phyloP scores from a whole-genome alignment of 2,797 vertebrate genomes.

The Gymnocypris eckloni region DNA sequence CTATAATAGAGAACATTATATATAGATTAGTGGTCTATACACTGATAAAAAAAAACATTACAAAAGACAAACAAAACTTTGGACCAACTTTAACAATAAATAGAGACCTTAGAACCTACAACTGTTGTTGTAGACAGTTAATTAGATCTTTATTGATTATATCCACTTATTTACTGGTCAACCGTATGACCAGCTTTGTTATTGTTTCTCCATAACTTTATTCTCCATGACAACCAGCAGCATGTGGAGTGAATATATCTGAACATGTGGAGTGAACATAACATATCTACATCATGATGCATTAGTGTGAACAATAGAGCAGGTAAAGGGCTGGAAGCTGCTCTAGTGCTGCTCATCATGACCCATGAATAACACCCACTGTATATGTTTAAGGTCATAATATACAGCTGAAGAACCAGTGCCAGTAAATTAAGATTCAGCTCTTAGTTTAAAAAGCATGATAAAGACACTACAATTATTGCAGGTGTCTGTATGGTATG shows the following conservation, averaged over 20 bases:
- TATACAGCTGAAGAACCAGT: background rate
- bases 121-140: background rate
- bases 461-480: background rate
- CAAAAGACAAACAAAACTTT: no score
- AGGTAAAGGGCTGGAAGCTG: slow-evolving; percentile 19
- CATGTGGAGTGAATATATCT: background rate
- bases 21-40: no score
- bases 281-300: slow-evolving; percentile 41
- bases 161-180: background rate
- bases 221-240: slow-evolving; percentile 53
- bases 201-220: slow-evolving; percentile 52
- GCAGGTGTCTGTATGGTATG: background rate
- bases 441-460: background rate
- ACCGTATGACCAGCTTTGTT: slow-evolving; percentile 12
- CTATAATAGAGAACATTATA: no score
- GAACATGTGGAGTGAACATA: no score
- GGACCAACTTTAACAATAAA: no score
- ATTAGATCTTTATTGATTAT: background rate
- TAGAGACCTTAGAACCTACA: no score
- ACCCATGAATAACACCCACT: background rate
- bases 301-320: slow-evolving; percentile 45
- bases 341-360: background rate
- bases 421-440: background rate
- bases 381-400: slow-evolving; percentile 10
- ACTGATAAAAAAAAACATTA: no score